Conservation (phyloP, 2,113 vertebrate genomes). For the Podiceps cristatus region DNA sequence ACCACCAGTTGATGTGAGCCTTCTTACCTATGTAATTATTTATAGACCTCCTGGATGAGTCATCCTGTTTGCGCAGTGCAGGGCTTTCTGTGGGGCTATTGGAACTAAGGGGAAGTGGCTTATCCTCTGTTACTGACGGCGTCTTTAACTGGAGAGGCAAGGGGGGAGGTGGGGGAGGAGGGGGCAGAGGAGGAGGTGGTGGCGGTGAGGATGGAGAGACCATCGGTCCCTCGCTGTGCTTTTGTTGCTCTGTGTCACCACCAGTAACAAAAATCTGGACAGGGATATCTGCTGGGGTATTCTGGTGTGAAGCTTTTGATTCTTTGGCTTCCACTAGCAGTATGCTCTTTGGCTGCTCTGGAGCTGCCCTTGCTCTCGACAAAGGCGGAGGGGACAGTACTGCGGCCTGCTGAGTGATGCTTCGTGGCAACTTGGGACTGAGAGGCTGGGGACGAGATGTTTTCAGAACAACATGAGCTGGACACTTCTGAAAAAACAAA, state of each 20-base stretch:
- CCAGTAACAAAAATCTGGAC: conserved; percentile 72
- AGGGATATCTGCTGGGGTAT: conserved; percentile 65
- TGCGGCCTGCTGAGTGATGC: neutral
- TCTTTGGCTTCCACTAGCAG: neutral
- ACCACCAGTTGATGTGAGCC: neutral
- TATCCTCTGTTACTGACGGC: neutral
- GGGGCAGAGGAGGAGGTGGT: neutral
- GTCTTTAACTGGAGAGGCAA: neutral
- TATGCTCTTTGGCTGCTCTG: neutral
- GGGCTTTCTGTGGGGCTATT: neutral
- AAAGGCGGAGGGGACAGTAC: conserved; percentile 31
- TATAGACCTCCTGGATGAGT: conserved; percentile 69
- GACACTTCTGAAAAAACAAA: conserved; percentile 80
- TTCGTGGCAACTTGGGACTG: neutral
- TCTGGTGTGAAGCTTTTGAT: conserved; percentile 4
- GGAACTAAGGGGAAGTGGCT: conserved; percentile 71
- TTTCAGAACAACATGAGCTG: conserved; percentile 79
- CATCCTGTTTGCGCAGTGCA: neutral
- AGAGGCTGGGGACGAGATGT: conserved; percentile 62
- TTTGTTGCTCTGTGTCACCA: neutral
- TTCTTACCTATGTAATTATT: conserved; percentile 85
- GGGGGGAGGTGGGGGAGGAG: neutral
- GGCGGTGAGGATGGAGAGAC: neutral
- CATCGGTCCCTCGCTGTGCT: neutral
- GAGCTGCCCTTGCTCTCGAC: conserved; percentile 44